Evolutionary conservation across 2,888 invertebrate genomes (phyloP).

Genomic region (Tortricodes alternella): DNA sequence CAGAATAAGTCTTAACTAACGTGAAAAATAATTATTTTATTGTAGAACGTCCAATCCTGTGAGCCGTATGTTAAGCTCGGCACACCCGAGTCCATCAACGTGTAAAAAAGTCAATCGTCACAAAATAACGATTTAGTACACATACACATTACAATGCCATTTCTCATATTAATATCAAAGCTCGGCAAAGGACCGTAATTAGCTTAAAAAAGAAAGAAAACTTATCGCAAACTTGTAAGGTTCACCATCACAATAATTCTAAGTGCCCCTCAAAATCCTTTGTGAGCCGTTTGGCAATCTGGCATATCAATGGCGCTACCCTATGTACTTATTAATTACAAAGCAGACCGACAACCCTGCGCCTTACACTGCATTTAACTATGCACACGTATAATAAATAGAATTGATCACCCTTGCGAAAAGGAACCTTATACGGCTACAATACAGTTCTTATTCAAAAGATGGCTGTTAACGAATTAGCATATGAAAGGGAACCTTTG

Average conservation of each 20-base stretch:
- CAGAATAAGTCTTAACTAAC: no score
- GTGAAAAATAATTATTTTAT: neutral
- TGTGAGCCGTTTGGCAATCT: slow-evolving; percentile 64
- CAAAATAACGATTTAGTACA: no score
- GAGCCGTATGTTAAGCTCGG: no score
- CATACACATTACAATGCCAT: no score
- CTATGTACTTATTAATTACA: slow-evolving; percentile 75
- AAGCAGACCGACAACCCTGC: slow-evolving; percentile 66
- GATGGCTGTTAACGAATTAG: slow-evolving; percentile 50
- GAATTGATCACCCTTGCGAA: slow-evolving; percentile 32
- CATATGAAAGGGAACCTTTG: slow-evolving; percentile 55
- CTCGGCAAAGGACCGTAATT: slow-evolving; percentile 7
- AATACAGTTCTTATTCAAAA: slow-evolving; percentile 44
- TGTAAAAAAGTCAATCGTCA: no score
- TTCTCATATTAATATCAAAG: slow-evolving; percentile 13
- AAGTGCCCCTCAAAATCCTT: slow-evolving; percentile 40
- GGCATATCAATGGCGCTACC: slow-evolving; percentile 73
- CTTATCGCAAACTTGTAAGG: slow-evolving; percentile 8
- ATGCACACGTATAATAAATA: slow-evolving; percentile 62
- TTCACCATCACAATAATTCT: slow-evolving; percentile 9
- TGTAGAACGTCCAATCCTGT: neutral
- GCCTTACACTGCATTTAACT: slow-evolving; percentile 64
- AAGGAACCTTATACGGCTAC: slow-evolving; percentile 36
- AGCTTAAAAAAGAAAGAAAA: slow-evolving; percentile 10
- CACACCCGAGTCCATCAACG: no score